These are phyloP conservation scores for Syngnathus scovelli DNA, from an alignment of 2,113 vertebrate species.

Conservation along the genomic window DNA sequence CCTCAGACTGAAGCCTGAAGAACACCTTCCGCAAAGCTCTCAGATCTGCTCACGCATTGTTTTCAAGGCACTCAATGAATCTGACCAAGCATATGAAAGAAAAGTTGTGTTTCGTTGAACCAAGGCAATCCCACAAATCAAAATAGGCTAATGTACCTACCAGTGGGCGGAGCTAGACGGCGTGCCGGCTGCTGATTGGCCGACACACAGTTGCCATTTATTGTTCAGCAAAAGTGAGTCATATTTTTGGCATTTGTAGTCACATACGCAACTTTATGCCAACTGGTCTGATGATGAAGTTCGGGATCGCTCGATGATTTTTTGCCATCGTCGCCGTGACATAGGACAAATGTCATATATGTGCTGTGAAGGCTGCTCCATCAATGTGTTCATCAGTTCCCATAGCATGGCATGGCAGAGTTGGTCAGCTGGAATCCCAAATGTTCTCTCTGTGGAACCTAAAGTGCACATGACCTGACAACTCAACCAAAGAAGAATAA, in stretches of 20 bases:
- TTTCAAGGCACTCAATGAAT: conserved; percentile 8
- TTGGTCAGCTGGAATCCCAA: too few species aligned
- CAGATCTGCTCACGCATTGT: conserved; percentile 15
- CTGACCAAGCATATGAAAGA: neutral
- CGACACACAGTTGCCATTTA: neutral
- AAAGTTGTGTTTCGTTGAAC: neutral
- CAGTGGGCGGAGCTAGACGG: neutral
- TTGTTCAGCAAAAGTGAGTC: neutral
- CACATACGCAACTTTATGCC: neutral
- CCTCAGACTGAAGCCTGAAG: conserved; percentile 46
- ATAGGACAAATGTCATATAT: neutral
- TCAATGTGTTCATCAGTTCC: too few species aligned
- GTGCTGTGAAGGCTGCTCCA: too few species aligned
- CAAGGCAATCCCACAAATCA: neutral
- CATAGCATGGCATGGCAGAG: too few species aligned
- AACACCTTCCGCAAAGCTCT: conserved; percentile 15
- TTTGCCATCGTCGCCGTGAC: neutral
- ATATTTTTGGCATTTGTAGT: neutral
- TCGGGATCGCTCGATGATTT: neutral
- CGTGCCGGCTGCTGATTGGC: neutral
- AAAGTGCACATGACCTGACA: neutral
- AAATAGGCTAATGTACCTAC: neutral
- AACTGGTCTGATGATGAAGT: neutral
- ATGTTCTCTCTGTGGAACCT: neutral
- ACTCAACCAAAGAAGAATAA: neutral